Percentiles rank a stretch among this genome's conserved stretches.
Conservation (phyloP, 2,797 vertebrate species). For the Alfaro cultratus region DNA sequence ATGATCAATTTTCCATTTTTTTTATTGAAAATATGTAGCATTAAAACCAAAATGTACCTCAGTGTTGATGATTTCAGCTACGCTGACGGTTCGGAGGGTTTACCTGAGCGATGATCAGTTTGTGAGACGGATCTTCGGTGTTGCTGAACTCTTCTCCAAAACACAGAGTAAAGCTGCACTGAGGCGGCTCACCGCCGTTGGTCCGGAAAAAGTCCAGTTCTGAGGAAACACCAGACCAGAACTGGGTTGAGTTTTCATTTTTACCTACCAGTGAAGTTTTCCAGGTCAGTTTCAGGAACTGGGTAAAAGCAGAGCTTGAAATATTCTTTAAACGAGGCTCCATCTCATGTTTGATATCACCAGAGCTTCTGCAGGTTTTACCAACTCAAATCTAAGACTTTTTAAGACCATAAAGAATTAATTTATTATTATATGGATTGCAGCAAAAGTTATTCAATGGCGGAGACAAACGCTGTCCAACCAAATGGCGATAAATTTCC, state of each 20-base stretch:
- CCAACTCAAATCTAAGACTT: no score
- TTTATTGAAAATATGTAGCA: background rate
- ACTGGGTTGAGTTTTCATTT: background rate
- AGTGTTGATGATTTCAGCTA: no score
- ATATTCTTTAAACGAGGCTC: background rate
- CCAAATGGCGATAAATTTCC: no score
- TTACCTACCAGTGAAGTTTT: background rate
- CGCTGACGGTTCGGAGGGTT: background rate
- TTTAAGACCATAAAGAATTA: no score
- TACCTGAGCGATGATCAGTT: conserved; percentile 83
- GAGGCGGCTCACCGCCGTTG: conserved; percentile 73
- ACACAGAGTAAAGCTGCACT: conserved; percentile 82
- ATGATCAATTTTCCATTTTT: background rate
- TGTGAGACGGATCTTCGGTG: conserved; percentile 60
- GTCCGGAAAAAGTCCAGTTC: conserved; percentile 73
- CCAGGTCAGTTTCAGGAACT: background rate
- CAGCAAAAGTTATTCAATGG: no score
- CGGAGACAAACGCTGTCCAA: no score
- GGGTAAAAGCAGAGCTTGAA: background rate
- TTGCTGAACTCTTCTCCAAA: conserved; percentile 83
- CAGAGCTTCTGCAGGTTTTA: no score
- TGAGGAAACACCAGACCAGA: conserved; percentile 30
- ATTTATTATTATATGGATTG: no score
- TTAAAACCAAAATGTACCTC: no score
- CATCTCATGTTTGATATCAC: background rate